Conservation (phyloP, 2,888 invertebrate species). For the Rhamphomyia laevipes region DNA sequence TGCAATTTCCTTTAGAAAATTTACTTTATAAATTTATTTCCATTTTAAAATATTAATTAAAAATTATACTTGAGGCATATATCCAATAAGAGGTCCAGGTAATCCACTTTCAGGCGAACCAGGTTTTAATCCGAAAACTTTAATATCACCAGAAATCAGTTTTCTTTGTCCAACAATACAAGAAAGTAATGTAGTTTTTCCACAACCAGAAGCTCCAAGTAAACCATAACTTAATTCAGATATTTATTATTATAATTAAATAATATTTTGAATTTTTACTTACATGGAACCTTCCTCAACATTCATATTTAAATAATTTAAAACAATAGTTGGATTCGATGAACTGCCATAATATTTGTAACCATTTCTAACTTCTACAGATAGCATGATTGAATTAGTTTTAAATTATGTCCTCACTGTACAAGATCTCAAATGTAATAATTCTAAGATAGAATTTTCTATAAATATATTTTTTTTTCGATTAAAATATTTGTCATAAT, state of each 20-base stretch:
- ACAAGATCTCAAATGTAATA: too few relatives aligned
- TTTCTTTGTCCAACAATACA: constrained; percentile 69
- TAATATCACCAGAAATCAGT: constrained; percentile 60
- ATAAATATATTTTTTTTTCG: too few relatives aligned
- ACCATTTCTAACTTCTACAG: constrained; percentile 56
- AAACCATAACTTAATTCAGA: constrained; percentile 72
- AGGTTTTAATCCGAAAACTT: constrained; percentile 63
- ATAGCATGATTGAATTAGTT: constrained; percentile 31
- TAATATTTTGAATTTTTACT: too few relatives aligned
- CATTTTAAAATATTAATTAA: not conserved
- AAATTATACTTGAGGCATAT: constrained; percentile 68
- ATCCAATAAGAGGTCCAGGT: constrained; percentile 67
- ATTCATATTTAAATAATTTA: constrained; percentile 59
- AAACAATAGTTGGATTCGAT: constrained; percentile 44
- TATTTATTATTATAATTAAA: too few relatives aligned
- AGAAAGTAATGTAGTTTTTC: constrained; percentile 77
- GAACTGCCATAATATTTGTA: constrained; percentile 54
- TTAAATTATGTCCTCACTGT: too few relatives aligned
- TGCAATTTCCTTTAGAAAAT: constrained; percentile 54
- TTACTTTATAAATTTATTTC: not conserved
- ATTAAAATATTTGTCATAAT: too few relatives aligned
- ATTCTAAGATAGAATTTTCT: too few relatives aligned
- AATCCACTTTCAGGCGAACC: constrained; percentile 52
- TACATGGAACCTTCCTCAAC: constrained; percentile 67
- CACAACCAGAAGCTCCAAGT: constrained; percentile 81